These are phyloP conservation scores for Oreochromis mossambicus DNA, from an alignment of 2,797 vertebrate species.

Conservation along the genomic window DNA sequence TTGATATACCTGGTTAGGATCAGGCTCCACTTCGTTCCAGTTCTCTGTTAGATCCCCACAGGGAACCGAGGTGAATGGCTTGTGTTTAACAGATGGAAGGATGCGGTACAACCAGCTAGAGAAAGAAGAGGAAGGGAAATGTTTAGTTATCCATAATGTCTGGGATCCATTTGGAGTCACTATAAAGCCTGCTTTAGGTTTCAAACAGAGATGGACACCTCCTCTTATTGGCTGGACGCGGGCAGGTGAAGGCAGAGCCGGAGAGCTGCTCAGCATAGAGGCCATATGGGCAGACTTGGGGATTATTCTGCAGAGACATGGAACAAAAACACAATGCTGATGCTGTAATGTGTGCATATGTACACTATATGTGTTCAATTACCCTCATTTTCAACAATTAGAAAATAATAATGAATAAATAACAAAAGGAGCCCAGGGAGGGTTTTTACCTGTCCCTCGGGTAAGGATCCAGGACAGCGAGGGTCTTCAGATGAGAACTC, in stretches of 20 bases:
- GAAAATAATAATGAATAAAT: background rate
- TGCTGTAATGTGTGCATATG: background rate
- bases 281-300: slow-evolving; percentile 91
- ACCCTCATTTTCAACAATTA: background rate
- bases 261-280: slow-evolving; percentile 96
- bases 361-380: background rate
- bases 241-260: slow-evolving; percentile 96
- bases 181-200: background rate
- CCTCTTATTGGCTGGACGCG: slow-evolving; percentile 86
- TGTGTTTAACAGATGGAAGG: slow-evolving; percentile 91
- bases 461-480: slow-evolving; percentile 90
- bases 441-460: slow-evolving; percentile 87
- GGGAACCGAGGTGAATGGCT: slow-evolving; percentile 80
- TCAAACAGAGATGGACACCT: slow-evolving; percentile 75
- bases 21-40: slow-evolving; percentile 90
- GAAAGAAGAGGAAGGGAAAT: background rate
- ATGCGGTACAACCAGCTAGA: slow-evolving; percentile 95
- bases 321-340: background rate
- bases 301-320: slow-evolving; percentile 83
- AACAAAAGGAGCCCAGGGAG: background rate
- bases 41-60: slow-evolving; percentile 82
- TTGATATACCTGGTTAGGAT: slow-evolving; percentile 90
- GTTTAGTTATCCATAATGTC: background rate
- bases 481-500: slow-evolving; percentile 93
- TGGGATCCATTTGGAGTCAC: background rate